Evolutionary conservation across 2,113 vertebrate species (phyloP).

Genomic region (Sprattus sprattus): DNA sequence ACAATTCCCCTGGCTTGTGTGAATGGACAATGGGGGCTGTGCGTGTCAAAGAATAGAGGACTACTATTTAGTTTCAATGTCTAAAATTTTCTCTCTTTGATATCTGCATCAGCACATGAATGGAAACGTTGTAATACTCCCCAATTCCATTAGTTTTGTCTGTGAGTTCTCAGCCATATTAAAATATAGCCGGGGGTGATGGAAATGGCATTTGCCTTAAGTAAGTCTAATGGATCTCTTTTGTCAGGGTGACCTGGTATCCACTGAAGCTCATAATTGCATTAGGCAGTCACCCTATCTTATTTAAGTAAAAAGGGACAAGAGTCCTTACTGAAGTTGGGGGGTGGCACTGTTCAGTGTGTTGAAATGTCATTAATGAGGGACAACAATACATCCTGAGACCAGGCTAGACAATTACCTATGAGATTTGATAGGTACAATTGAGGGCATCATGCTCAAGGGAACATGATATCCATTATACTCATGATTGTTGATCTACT

Average conservation of each 20-base stretch:
- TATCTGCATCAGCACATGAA: neutral
- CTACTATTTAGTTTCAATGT: neutral
- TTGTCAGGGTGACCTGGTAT: constrained; percentile 33
- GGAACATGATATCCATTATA: neutral
- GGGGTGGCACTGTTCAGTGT: neutral
- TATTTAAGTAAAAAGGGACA: neutral
- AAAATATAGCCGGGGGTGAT: constrained; percentile 10
- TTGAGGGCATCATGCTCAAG: neutral
- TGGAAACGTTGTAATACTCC: neutral
- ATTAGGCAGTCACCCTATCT: constrained; percentile 12
- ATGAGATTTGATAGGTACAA: neutral
- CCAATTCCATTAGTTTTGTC: neutral
- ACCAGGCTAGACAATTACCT: neutral
- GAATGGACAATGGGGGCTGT: neutral
- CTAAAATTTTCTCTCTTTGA: neutral
- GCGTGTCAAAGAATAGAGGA: neutral
- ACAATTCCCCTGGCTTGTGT: neutral
- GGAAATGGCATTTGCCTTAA: neutral
- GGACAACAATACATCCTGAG: neutral
- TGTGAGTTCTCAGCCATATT: neutral
- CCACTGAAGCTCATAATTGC: constrained; percentile 29
- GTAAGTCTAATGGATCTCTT: neutral
- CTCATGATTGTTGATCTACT: neutral
- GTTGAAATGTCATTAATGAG: constrained; percentile 9
- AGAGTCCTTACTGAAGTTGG: neutral